These are phyloP conservation scores for Oreochromis tanganicae DNA, from an alignment of 2,113 vertebrate genomes.

Conservation along the genomic window DNA sequence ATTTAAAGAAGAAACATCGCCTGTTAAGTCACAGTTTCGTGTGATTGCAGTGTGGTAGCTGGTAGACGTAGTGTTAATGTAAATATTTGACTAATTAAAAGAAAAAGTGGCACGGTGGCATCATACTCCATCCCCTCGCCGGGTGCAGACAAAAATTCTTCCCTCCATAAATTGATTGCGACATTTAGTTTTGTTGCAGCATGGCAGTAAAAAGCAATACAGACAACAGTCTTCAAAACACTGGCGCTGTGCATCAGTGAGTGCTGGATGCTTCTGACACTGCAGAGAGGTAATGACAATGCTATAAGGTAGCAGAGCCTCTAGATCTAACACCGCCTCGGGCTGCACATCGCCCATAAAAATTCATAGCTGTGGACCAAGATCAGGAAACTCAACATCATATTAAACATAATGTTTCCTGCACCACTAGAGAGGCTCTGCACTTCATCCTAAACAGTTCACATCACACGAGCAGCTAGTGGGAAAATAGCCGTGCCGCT, in stretches of 20 bases:
- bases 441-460: not conserved
- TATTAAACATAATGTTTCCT: constrained; percentile 51
- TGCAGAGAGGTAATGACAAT: constrained; percentile 35
- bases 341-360: constrained; percentile 46
- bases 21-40: not conserved
- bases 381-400: constrained; percentile 36
- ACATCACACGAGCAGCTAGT: not conserved
- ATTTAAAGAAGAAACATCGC: not conserved
- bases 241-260: constrained; percentile 17
- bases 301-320: constrained; percentile 29
- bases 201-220: not conserved
- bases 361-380: constrained; percentile 63
- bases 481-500: constrained; percentile 13
- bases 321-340: constrained; percentile 17
- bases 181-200: not conserved
- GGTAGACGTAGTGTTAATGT: not conserved
- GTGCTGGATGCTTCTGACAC: constrained; percentile 26
- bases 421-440: not conserved
- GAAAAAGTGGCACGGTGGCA: not conserved
- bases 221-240: constrained; percentile 7
- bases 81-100: not conserved
- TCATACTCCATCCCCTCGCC: not conserved
- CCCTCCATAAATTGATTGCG: not conserved
- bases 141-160: not conserved
- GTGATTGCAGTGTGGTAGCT: not conserved